Evolutionary conservation across 2,797 vertebrate genomes (phyloP), one percentile per base, ranked within the genome.

Genomic region (Rhinella marina): DNA sequence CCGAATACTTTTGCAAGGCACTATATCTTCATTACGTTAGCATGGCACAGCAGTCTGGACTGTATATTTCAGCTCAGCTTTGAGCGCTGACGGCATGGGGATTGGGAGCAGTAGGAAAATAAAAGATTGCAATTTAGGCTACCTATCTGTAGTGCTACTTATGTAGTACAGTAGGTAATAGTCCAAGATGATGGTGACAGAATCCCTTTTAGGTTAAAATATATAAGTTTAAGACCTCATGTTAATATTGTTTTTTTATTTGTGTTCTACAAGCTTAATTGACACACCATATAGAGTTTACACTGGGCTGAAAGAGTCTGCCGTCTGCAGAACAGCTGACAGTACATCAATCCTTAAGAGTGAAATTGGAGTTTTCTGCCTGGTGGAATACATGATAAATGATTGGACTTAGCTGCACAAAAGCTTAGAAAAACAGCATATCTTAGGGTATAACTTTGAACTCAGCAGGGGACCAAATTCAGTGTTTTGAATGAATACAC

Each of bases 391-490:
- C 78, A 87, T 87, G 64, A 87, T 73, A 70, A 79, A 81, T 87
- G 29, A 80, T 81, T 73, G 85, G n/a, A 87, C 73, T 87, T 87
- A 87, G 64, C 76, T 54, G 61, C 76, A 68, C 50, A 68, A 72
- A 81, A 70, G 77, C 78, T 70, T 76, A 85, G 83, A 64, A 78
- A 85, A 85, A 61, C 52, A 81, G 85, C 77, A 61, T 57, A 86
- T 86, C 78, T 86, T 80, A 72, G 64, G 66, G 77, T 75, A 54
- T 82, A 32, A 57, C 85, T 86, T 80, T 81, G 85, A 86, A 87
- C 54, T 76, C 86, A 82, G 59, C 52, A 61, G 86, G 86, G 68
- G 57, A 75, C 57, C 68, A 52, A 54, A 81, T n/a, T 81, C 68
- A 64, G 86, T 75, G 56, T 75, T 75, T 81, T 75, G 56, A 82